phyloP scores from a whole-genome alignment of 92 coral and sea anemone genomes.

The Parazoanthus atlanticus region DNA sequence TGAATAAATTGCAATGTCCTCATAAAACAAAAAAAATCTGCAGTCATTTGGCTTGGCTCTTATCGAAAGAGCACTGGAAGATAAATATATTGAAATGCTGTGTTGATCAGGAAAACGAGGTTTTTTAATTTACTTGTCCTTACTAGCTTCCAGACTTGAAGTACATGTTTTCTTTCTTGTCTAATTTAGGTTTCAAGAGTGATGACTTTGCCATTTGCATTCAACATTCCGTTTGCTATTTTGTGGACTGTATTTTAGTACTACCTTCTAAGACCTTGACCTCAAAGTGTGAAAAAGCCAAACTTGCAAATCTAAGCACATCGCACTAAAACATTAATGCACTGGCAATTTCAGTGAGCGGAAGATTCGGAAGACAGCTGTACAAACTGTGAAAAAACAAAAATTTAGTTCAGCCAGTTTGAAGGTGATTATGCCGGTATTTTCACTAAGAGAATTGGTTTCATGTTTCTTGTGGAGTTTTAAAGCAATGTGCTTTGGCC shows the following conservation, averaged over 20 bases:
- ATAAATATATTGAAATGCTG: too few species aligned
- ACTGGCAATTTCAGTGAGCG: background rate
- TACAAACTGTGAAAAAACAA: background rate
- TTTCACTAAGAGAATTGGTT: background rate
- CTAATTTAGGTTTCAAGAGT: too few species aligned
- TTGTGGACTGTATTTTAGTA: too few species aligned
- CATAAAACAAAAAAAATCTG: too few species aligned
- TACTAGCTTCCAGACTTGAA: too few species aligned
- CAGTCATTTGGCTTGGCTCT: too few species aligned
- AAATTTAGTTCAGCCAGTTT: background rate
- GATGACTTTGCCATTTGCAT: too few species aligned
- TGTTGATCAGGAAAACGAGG: too few species aligned
- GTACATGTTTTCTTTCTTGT: too few species aligned
- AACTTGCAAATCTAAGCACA: background rate
- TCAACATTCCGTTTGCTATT: background rate
- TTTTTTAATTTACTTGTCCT: too few species aligned
- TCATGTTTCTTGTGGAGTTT: background rate
- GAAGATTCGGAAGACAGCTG: background rate
- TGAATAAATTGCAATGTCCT: too few species aligned
- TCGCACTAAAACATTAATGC: background rate
- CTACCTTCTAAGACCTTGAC: background rate
- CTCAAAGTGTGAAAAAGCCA: background rate
- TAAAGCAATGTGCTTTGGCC: background rate
- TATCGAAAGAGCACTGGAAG: too few species aligned
- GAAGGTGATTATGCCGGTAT: background rate